These are phyloP conservation scores for Drosophila guanche DNA, from an alignment of 1,140 invertebrate genomes.

Conservation along the genomic window DNA sequence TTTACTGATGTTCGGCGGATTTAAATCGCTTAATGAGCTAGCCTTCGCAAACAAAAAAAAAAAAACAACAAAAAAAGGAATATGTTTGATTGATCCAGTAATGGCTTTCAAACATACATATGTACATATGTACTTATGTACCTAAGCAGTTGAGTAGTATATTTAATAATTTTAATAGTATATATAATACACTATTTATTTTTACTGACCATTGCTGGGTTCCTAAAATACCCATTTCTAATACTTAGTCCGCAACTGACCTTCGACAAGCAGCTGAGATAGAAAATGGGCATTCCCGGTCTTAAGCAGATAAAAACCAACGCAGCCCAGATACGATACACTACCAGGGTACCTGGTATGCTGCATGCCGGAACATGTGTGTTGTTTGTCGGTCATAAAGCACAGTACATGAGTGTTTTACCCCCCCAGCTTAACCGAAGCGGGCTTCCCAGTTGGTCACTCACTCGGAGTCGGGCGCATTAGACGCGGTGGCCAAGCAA, in stretches of 20 bases:
- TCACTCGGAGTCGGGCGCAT: conserved; percentile 9
- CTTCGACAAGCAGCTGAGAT: conserved; percentile 3
- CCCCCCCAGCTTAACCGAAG: conserved; percentile 7
- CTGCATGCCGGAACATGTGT: conserved; percentile 1
- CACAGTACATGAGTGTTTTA: conserved; percentile 1
- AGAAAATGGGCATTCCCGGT: neutral
- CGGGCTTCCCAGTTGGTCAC: conserved; percentile 25
- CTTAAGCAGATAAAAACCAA: too few relatives aligned
- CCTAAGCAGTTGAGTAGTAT: too few relatives aligned
- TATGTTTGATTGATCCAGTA: too few relatives aligned
- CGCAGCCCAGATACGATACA: too few relatives aligned
- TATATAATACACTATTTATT: neutral
- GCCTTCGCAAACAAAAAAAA: too few relatives aligned
- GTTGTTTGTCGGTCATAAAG: conserved; percentile 12
- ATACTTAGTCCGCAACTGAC: conserved; percentile 3
- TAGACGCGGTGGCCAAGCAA: conserved; percentile 24
- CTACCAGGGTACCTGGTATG: neutral
- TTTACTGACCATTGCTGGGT: too few relatives aligned
- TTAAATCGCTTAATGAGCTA: too few relatives aligned
- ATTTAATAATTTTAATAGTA: too few relatives aligned
- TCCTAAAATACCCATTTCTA: too few relatives aligned
- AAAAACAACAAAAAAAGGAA: too few relatives aligned
- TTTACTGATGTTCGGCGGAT: too few relatives aligned
- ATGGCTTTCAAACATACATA: neutral
- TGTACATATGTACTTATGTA: conserved; percentile 9